phyloP scores from a whole-genome alignment of 53 echinoderm and acorn worm species.

The Apostichopus leukothele region DNA sequence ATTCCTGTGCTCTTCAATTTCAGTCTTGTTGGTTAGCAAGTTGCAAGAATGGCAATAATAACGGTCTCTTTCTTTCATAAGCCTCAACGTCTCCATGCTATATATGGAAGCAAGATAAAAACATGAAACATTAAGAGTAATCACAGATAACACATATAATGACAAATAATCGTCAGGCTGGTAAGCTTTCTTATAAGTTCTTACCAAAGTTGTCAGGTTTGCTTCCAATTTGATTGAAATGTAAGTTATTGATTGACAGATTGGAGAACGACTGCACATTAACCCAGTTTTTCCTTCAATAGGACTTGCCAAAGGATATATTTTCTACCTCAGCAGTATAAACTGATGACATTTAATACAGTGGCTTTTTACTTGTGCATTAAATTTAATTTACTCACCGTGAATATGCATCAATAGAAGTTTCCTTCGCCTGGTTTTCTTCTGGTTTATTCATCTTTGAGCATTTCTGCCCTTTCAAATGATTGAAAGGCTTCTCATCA shows the following conservation, averaged over 20 bases:
- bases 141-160: too few species aligned
- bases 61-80: conserved; percentile 45
- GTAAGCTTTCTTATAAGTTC: too few species aligned
- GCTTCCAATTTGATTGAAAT: too few species aligned
- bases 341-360: neutral
- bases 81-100: conserved; percentile 58
- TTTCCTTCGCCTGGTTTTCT: neutral
- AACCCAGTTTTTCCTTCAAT: too few species aligned
- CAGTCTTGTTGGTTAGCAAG: conserved; percentile 58
- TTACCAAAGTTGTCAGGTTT: too few species aligned
- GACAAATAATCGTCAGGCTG: neutral
- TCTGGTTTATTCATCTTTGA: neutral
- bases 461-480: neutral
- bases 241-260: too few species aligned
- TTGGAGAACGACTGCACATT: too few species aligned
- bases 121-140: neutral
- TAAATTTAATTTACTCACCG: neutral
- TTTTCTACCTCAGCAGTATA: too few species aligned
- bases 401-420: neutral
- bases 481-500: neutral
- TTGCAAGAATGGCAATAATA: conserved; percentile 74
- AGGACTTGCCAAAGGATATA: too few species aligned
- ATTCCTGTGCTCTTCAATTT: conserved; percentile 49
- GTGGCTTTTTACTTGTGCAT: neutral
- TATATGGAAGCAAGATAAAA: neutral